These are phyloP conservation scores for Carassius auratus DNA, from an alignment of 2,113 vertebrate species.

Conservation along the genomic window DNA sequence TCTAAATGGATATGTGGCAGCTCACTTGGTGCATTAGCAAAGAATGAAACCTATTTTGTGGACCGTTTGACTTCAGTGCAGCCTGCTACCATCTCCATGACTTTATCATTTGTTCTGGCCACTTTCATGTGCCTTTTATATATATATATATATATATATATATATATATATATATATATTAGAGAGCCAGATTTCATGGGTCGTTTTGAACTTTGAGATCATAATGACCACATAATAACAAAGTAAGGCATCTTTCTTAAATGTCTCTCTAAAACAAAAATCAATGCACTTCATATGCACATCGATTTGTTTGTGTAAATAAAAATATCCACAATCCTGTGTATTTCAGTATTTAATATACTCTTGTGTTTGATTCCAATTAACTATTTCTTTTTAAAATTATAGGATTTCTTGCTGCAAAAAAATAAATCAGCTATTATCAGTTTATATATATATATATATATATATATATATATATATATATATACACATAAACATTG, in stretches of 20 bases:
- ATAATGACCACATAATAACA: slow-evolving; percentile 13
- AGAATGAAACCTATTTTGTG: neutral
- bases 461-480: no score
- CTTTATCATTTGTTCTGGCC: neutral
- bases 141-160: no score
- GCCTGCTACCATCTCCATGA: neutral
- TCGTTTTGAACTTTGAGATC: neutral
- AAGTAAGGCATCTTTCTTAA: neutral
- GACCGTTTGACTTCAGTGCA: neutral
- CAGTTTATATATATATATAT: no score
- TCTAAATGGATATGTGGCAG: no score
- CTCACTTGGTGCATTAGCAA: neutral
- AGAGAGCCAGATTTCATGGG: neutral
- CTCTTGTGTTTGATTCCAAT: neutral
- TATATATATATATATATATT: no score
- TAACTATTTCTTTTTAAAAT: no score
- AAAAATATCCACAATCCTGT: neutral
- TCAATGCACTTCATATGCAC: neutral
- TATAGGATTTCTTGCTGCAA: no score
- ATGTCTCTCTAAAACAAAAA: slow-evolving; percentile 5
- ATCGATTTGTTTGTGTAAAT: neutral
- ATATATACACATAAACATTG: no score
- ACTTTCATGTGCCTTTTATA: neutral
- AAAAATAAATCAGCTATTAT: no score
- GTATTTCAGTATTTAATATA: neutral